A percentile compares a stretch with the other conserved stretches of the same genome.
Conservation (phyloP, 2,888 invertebrate genomes). For the Melanotus villosus region DNA sequence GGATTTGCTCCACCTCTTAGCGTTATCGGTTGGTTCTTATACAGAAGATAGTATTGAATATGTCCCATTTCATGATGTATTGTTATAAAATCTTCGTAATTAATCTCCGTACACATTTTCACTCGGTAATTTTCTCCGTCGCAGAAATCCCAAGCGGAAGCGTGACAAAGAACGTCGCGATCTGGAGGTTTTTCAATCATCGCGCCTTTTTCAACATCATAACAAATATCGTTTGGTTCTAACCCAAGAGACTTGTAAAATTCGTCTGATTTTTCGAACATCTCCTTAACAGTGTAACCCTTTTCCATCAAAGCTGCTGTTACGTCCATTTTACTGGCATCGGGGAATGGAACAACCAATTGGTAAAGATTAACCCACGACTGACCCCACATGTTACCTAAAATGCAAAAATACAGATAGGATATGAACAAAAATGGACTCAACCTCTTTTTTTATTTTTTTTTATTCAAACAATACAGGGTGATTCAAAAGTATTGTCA, state of each 20-base stretch:
- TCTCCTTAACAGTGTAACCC: conserved; percentile 67
- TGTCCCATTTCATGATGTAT: conserved; percentile 84
- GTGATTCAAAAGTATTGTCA: too few relatives aligned
- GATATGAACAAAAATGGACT: neutral
- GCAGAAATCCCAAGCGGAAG: conserved; percentile 80
- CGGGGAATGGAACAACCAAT: conserved; percentile 70
- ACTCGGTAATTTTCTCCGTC: conserved; percentile 74
- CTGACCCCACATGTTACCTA: conserved; percentile 73
- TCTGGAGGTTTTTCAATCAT: conserved; percentile 73
- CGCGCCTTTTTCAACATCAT: conserved; percentile 68
- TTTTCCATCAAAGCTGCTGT: conserved; percentile 69
- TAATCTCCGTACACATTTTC: conserved; percentile 72
- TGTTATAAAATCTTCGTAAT: conserved; percentile 73
- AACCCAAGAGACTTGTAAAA: conserved; percentile 75
- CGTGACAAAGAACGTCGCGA: conserved; percentile 75
- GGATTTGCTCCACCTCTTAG: conserved; percentile 72
- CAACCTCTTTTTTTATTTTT: too few relatives aligned
- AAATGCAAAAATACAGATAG: too few relatives aligned
- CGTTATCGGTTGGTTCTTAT: conserved; percentile 70
- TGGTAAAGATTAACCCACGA: conserved; percentile 72
- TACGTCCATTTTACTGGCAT: conserved; percentile 68
- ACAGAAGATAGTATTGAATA: conserved; percentile 76
- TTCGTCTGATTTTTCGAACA: conserved; percentile 74
- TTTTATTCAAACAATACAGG: too few relatives aligned
- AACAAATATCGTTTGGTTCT: conserved; percentile 73